Evolutionary conservation across 2,113 vertebrate genomes (phyloP), one percentile per base, ranked within the genome.

Genomic region (Ariopsis seemanni): DNA sequence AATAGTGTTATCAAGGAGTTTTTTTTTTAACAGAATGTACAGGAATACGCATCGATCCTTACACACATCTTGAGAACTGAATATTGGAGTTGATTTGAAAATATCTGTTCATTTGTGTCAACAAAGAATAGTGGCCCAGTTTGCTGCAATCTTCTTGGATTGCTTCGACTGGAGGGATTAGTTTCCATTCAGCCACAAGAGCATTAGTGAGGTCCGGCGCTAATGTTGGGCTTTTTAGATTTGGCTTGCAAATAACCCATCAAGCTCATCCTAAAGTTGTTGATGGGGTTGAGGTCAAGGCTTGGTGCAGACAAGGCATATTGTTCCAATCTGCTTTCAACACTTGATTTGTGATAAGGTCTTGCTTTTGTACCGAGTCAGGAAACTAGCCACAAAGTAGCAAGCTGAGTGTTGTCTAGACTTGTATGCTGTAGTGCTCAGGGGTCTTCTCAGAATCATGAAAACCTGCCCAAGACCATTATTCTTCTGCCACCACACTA

Each of bases 271-370:
- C 83, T 9, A 53, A 60, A 42, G 83, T 42, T 42, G 30, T n/a
- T 85, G 69, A 72, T 42, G 69, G 69, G 83, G 69, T 75, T 74
- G 67, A 85, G 83, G 83, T 58, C 55, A 74, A 53, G 83, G 53
- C 67, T 57, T 48, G 5, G 69, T 25, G 20, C 83, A 42, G 20
- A 4, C 63, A 10, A 67, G 14, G 22, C 27, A 34, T 34, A 50
- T 74, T 85, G 30, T 50, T n/a, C 27, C 53, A 60, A 20, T 58
- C 69, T 22, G 30, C 22, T 58, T 25, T 85, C 11, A n/a, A 58
- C 55, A 60, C 10, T 5, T 72, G 17, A 60, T 20, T 81, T 81
- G 17, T 60, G 57, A 57, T 58, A n/a, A 50, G 50, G 34, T n/a
- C 25, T 30, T 9, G 50, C n/a, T 34, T 71, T 55, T 55, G n/a